Evolutionary conservation across 1,140 invertebrate genomes (phyloP).

Genomic region (Stegodyphus dumicola): DNA sequence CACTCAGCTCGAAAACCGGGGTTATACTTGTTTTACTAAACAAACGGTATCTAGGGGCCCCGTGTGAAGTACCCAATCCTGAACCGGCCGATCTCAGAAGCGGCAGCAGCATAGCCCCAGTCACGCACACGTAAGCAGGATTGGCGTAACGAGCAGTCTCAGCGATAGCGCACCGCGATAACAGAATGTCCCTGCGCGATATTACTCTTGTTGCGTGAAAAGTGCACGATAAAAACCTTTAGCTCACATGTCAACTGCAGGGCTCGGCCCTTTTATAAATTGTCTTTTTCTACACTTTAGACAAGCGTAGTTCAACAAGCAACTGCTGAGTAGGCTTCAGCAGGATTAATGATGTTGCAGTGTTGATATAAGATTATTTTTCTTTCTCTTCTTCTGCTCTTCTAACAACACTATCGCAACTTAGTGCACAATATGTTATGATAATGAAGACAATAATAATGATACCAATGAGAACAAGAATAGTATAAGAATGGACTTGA

Average conservation of each 20-base stretch:
- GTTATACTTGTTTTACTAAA: no score
- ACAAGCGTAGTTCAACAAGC: constrained; percentile 16
- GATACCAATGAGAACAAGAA: background rate
- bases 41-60: no score
- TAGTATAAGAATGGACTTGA: background rate
- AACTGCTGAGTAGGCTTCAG: background rate
- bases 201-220: constrained; percentile 46
- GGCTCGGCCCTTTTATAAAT: constrained; percentile 29
- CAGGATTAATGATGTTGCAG: background rate
- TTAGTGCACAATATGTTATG: background rate
- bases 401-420: background rate
- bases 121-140: no score
- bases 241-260: constrained; percentile 38
- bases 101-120: no score
- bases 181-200: background rate
- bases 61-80: no score
- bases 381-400: background rate
- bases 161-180: background rate
- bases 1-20: no score
- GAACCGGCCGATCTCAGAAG: no score
- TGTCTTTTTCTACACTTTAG: constrained; percentile 17
- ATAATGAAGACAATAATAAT: constrained; percentile 4
- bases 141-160: no score
- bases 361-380: constrained; percentile 1
- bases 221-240: constrained; percentile 30